Evolutionary conservation across 2,797 vertebrate species (phyloP).

Genomic region (Cuculus canorus): DNA sequence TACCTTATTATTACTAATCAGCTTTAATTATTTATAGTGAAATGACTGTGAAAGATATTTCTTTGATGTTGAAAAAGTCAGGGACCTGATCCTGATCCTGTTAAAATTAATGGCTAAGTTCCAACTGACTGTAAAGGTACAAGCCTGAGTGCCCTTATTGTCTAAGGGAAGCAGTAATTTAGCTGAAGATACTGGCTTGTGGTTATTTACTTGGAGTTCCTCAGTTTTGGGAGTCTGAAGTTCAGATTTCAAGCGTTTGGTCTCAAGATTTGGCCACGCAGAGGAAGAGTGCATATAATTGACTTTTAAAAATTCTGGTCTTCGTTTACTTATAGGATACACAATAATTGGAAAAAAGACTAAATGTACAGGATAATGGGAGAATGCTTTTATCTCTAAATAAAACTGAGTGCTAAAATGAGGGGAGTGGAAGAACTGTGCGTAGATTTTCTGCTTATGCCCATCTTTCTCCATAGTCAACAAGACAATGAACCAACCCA

Average conservation of each 20-base stretch:
- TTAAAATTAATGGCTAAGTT: constrained; percentile 53
- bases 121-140: constrained; percentile 31
- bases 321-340: neutral
- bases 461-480: neutral
- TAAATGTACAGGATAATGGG: neutral
- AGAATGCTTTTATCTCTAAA: neutral
- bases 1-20: constrained; percentile 74
- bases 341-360: neutral
- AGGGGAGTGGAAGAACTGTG: neutral
- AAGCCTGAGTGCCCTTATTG: neutral
- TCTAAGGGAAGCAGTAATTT: neutral
- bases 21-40: constrained; percentile 69
- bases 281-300: neutral
- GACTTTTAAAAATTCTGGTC: neutral
- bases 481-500: neutral
- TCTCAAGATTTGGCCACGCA: neutral
- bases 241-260: neutral
- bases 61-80: constrained; percentile 34
- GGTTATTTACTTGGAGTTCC: neutral
- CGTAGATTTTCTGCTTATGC: neutral
- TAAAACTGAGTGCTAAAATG: neutral
- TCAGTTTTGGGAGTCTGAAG: neutral
- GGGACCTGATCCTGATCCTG: constrained; percentile 32
- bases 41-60: constrained; percentile 39
- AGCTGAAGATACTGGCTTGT: neutral